phyloP scores from a whole-genome alignment of 2,113 vertebrate species.

The Falcunculus frontatus region DNA sequence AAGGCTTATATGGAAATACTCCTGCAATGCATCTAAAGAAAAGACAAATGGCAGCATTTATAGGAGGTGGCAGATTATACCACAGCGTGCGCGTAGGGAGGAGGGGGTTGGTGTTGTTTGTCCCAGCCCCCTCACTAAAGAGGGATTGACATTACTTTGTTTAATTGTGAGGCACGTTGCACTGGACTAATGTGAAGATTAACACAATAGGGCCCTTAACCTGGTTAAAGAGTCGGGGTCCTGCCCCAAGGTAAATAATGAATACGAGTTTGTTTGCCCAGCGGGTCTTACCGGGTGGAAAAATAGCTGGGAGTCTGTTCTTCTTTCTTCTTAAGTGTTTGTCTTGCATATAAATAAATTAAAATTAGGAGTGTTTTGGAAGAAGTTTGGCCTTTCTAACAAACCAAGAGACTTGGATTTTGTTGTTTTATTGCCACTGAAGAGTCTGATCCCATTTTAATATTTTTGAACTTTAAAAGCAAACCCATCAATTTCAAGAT shows the following conservation, averaged over 20 bases:
- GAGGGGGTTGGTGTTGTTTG: not conserved
- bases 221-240: slow-evolving; percentile 5
- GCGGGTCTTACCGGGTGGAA: not conserved
- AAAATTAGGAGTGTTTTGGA: not conserved
- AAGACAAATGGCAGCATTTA: slow-evolving; percentile 42
- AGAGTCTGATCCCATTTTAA: not conserved
- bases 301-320: not conserved
- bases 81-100: not conserved
- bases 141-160: not conserved
- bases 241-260: slow-evolving; percentile 11
- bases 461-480: not conserved
- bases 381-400: not conserved
- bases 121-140: not conserved
- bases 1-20: slow-evolving; percentile 48
- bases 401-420: not conserved
- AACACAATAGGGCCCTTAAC: slow-evolving; percentile 2
- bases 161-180: not conserved
- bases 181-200: not conserved
- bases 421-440: not conserved
- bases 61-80: slow-evolving; percentile 4
- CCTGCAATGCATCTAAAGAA: slow-evolving; percentile 15
- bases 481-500: not conserved
- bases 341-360: not conserved
- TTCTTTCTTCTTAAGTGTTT: not conserved
- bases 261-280: not conserved